Evolutionary conservation across 2,888 invertebrate genomes (phyloP).

Genomic region (Choreutis nemorana): DNA sequence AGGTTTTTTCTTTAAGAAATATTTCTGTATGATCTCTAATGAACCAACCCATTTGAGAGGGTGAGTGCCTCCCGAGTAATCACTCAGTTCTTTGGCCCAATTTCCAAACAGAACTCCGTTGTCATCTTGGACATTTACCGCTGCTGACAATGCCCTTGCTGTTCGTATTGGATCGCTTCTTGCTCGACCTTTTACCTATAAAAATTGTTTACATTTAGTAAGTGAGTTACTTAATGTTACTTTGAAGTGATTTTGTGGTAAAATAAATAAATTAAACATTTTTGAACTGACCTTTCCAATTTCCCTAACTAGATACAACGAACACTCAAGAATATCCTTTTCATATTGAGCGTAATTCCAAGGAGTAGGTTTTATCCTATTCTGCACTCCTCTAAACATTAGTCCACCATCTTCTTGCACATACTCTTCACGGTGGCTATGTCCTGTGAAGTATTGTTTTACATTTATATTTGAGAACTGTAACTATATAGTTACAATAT

Average conservation of each 20-base stretch:
- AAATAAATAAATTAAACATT: not conserved
- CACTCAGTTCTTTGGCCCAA: conserved; percentile 85
- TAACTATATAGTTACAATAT: not conserved
- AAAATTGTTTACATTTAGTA: conserved; percentile 1
- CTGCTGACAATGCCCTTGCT: conserved; percentile 83
- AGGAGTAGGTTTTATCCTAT: conserved; percentile 81
- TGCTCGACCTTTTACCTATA: conserved; percentile 62
- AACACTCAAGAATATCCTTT: conserved; percentile 80
- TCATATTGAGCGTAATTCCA: conserved; percentile 96
- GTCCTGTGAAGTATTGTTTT: conserved; percentile 37
- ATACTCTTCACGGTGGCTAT: conserved; percentile 82
- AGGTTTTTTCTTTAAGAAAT: conserved; percentile 81
- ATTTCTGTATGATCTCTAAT: conserved; percentile 84
- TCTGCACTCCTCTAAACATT: conserved; percentile 90
- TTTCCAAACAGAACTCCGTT: conserved; percentile 86
- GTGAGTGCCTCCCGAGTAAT: conserved; percentile 84
- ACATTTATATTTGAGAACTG: not conserved
- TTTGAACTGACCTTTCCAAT: conserved; percentile 69
- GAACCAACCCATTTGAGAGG: conserved; percentile 94
- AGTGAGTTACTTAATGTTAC: not conserved
- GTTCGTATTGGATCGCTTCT: conserved; percentile 82
- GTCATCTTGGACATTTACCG: conserved; percentile 88
- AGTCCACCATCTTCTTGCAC: conserved; percentile 87
- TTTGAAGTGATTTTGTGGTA: not conserved
- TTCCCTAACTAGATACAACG: conserved; percentile 75